These are phyloP conservation scores for Colletes latitarsis DNA, from an alignment of 1,140 invertebrate genomes.

Conservation along the genomic window DNA sequence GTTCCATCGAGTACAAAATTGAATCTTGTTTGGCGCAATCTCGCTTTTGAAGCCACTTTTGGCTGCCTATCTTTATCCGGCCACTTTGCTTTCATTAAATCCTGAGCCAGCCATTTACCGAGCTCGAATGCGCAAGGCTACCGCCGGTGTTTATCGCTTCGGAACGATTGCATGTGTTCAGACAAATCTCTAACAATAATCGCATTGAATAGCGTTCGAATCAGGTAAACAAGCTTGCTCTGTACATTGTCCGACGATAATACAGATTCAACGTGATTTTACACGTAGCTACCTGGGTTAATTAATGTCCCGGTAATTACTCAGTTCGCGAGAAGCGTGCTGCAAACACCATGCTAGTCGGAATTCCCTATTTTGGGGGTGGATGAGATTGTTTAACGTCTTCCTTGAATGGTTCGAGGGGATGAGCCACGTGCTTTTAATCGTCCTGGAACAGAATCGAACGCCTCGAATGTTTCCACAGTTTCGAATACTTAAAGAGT, in stretches of 20 bases:
- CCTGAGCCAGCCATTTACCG: neutral
- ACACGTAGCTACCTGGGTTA: neutral
- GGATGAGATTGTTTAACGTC: neutral
- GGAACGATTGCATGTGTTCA: neutral
- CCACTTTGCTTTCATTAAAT: conserved; percentile 35
- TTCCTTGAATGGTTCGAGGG: no score
- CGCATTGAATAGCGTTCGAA: neutral
- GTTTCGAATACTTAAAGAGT: no score
- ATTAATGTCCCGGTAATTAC: conserved; percentile 16
- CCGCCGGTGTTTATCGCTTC: neutral
- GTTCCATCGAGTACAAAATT: conserved; percentile 23
- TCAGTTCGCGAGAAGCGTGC: neutral
- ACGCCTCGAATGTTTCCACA: no score
- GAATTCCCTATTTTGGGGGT: neutral
- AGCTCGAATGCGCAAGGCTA: no score
- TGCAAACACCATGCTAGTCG: neutral
- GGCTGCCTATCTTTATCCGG: conserved; percentile 19
- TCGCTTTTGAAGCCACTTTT: conserved; percentile 27
- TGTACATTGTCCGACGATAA: neutral
- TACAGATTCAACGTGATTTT: neutral
- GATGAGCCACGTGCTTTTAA: no score
- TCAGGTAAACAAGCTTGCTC: neutral
- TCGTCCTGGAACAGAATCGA: no score
- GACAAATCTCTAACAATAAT: neutral
- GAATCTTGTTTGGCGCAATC: conserved; percentile 15